Conservation (phyloP, 2,888 invertebrate species). For the Hirtodrosophila cameraria region DNA sequence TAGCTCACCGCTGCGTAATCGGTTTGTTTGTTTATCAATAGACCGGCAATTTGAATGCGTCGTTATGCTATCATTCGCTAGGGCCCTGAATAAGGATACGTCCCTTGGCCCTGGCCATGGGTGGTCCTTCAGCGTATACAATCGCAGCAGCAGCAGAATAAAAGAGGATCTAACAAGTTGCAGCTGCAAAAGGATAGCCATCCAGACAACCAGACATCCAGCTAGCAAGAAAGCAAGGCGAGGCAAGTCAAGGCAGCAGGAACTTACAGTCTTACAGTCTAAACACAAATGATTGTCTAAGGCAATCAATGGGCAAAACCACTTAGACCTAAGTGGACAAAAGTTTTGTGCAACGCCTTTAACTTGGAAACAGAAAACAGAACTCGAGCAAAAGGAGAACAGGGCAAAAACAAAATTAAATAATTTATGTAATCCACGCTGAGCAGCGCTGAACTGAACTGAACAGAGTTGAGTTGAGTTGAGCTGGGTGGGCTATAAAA, state of each 20-base stretch:
- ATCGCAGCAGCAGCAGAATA: slow-evolving; percentile 2
- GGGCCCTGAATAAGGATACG: slow-evolving; percentile 12
- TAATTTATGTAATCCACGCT: slow-evolving; percentile 49
- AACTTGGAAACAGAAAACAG: slow-evolving; percentile 16
- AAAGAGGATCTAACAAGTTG: slow-evolving; percentile 21
- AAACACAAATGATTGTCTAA: slow-evolving; percentile 27
- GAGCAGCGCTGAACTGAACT: slow-evolving; percentile 5
- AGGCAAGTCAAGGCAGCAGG: not conserved
- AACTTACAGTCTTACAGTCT: slow-evolving; percentile 5
- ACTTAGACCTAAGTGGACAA: slow-evolving; percentile 45
- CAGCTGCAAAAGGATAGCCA: too few species aligned
- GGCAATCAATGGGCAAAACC: slow-evolving; percentile 36
- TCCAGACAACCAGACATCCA: slow-evolving; percentile 10
- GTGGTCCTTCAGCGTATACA: slow-evolving; percentile 42
- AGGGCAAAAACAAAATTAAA: slow-evolving; percentile 17
- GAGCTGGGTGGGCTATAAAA: too few species aligned
- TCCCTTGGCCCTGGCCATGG: slow-evolving; percentile 39
- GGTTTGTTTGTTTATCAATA: slow-evolving; percentile 72
- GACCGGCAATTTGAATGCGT: slow-evolving; percentile 63
- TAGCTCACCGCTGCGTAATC: slow-evolving; percentile 73
- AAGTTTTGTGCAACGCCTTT: slow-evolving; percentile 5
- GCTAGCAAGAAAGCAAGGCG: not conserved
- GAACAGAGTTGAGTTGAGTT: too few species aligned
- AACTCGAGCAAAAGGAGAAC: not conserved
- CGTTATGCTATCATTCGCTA: slow-evolving; percentile 69